phyloP scores from a whole-genome alignment of 1,140 invertebrate genomes.

The Dreissena polymorpha region DNA sequence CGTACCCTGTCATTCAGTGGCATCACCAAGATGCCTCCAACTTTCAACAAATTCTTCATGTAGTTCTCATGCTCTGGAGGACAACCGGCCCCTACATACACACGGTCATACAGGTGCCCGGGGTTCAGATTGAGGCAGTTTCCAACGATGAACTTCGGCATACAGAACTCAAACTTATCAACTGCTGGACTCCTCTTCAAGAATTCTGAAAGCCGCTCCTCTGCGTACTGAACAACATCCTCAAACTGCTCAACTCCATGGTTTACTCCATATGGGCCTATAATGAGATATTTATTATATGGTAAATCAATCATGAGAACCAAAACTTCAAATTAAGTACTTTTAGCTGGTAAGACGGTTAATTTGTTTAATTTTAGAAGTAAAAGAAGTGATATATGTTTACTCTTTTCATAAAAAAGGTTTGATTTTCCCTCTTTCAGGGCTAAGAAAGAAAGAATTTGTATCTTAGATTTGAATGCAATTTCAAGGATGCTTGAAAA shows the following conservation, averaged over 20 bases:
- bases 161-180: constrained; percentile 93
- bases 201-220: constrained; percentile 87
- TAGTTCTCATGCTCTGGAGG: constrained; percentile 86
- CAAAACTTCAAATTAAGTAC: no score
- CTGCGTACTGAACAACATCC: constrained; percentile 90
- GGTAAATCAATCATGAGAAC: no score
- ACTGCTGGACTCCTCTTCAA: constrained; percentile 86
- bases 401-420: not conserved
- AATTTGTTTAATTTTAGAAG: no score
- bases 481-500: not conserved
- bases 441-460: no score
- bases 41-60: constrained; percentile 89
- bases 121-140: constrained; percentile 88
- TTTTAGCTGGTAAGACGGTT: no score
- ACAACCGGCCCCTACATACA: constrained; percentile 94
- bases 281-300: not conserved
- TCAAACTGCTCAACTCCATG: constrained; percentile 92
- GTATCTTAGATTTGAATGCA: no score
- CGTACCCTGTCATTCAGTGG: constrained; percentile 87
- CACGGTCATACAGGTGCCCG: constrained; percentile 89
- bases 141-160: constrained; percentile 89
- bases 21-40: constrained; percentile 92
- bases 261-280: constrained; percentile 87
- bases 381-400: no score
- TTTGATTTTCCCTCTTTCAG: not conserved